Evolutionary conservation across 2,888 invertebrate genomes (phyloP).

Genomic region (Anoplius nigerrimus): DNA sequence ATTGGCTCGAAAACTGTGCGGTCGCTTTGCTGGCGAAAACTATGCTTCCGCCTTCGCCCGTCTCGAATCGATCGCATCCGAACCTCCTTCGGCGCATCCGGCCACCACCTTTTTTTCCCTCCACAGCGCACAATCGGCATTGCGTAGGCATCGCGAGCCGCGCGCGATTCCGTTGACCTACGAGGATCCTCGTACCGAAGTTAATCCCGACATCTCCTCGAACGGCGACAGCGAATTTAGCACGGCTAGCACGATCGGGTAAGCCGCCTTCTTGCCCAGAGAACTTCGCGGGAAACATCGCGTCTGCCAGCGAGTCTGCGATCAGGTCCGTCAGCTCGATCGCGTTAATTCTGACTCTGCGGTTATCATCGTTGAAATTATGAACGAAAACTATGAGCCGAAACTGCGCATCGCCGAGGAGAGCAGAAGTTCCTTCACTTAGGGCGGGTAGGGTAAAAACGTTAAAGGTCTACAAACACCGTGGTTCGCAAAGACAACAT

Average conservation of each 20-base stretch:
- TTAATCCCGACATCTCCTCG: slow-evolving; percentile 18
- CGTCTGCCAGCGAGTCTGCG: neutral
- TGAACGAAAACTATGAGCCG: too few relatives aligned
- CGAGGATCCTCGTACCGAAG: slow-evolving; percentile 27
- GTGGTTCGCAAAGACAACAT: too few relatives aligned
- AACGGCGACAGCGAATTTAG: slow-evolving; percentile 36
- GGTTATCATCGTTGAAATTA: too few relatives aligned
- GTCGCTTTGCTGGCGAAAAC: too few relatives aligned
- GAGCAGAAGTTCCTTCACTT: neutral
- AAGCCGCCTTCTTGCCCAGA: slow-evolving; percentile 23
- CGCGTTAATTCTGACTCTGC: too few relatives aligned
- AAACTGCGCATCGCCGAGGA: neutral
- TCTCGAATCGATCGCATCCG: too few relatives aligned
- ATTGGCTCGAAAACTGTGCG: too few relatives aligned
- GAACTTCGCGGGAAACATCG: neutral
- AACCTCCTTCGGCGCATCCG: too few relatives aligned
- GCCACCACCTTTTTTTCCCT: slow-evolving; percentile 13
- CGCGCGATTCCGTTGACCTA: slow-evolving; percentile 31
- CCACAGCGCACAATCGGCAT: slow-evolving; percentile 26
- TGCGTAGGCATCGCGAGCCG: slow-evolving; percentile 20
- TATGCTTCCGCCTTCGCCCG: too few relatives aligned
- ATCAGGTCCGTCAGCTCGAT: neutral
- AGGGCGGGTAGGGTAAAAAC: too few relatives aligned
- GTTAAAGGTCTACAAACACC: too few relatives aligned
- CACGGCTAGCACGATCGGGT: slow-evolving; percentile 36